A percentile compares a stretch with the other conserved stretches of the same genome.
Evolutionary conservation across 2,113 vertebrate species (phyloP).

Genomic region (Lethenteron camtschaticum): DNA sequence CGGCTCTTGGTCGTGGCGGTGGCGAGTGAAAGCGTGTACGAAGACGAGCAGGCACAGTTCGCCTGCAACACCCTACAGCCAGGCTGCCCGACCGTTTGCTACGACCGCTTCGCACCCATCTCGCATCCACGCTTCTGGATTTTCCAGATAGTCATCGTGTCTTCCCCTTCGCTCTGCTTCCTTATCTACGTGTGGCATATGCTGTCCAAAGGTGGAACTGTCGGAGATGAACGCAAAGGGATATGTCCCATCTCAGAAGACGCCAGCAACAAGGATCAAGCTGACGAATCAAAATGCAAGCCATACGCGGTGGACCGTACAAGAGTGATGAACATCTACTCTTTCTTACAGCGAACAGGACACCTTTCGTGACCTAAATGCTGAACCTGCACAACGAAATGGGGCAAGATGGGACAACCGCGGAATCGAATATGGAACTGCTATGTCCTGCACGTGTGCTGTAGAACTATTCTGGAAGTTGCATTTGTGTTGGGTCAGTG

Average conservation of each 20-base stretch:
- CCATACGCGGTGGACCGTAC: too few species aligned
- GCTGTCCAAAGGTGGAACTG: constrained; percentile 20
- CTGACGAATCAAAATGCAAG: background rate
- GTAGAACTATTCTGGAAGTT: constrained; percentile 25
- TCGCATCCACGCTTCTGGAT: constrained; percentile 39
- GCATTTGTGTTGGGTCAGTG: constrained; percentile 30
- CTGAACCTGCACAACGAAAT: background rate
- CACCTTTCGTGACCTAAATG: too few species aligned
- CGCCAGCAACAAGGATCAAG: background rate
- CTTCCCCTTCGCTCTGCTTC: constrained; percentile 32
- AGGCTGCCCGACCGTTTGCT: constrained; percentile 32
- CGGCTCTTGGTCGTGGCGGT: constrained; percentile 30
- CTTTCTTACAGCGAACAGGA: too few species aligned
- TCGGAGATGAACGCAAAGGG: too few species aligned
- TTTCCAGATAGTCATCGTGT: constrained; percentile 36
- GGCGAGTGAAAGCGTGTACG: constrained; percentile 32
- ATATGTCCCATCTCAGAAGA: too few species aligned
- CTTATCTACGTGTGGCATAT: constrained; percentile 39
- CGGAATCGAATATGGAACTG: constrained; percentile 21
- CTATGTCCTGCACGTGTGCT: constrained; percentile 30
- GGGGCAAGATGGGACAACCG: too few species aligned
- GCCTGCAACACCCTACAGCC: constrained; percentile 35
- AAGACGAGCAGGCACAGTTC: constrained; percentile 35
- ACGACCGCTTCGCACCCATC: constrained; percentile 31
- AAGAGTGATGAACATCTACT: too few species aligned